Evolutionary conservation across 1,140 invertebrate genomes (phyloP).

Genomic region (Ctenoplectra terminalis): DNA sequence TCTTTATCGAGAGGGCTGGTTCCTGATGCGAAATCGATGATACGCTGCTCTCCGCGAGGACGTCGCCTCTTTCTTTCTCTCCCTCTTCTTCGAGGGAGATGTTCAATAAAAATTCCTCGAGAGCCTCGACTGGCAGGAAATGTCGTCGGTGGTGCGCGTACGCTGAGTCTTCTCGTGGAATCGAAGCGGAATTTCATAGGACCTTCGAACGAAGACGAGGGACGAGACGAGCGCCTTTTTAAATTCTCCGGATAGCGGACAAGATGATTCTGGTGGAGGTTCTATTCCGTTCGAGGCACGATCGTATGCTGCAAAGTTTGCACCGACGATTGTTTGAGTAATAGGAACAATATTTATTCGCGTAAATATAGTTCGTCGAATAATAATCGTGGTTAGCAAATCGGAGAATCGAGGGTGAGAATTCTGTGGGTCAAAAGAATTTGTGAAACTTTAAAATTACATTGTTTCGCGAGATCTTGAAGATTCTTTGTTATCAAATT

Average conservation of each 20-base stretch:
- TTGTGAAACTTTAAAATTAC: too few relatives aligned
- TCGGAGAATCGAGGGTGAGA: neutral
- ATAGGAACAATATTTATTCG: neutral
- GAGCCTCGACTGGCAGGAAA: conserved; percentile 29
- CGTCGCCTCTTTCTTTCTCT: neutral
- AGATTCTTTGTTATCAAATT: neutral
- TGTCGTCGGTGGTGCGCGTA: neutral
- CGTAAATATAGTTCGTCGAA: neutral
- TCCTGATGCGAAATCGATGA: conserved; percentile 57
- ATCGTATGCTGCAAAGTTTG: neutral
- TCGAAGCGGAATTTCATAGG: conserved; percentile 17
- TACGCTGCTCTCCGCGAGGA: neutral
- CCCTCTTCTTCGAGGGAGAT: neutral
- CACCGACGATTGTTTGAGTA: too few relatives aligned
- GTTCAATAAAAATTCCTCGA: conserved; percentile 49
- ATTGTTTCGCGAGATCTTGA: too few relatives aligned
- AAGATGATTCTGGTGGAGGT: neutral
- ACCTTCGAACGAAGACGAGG: neutral
- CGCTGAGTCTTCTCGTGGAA: neutral
- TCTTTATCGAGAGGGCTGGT: conserved; percentile 27
- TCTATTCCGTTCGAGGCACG: neutral
- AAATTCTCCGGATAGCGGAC: conserved; percentile 14
- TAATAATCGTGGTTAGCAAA: neutral
- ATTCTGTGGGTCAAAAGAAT: too few relatives aligned
- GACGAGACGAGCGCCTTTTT: conserved; percentile 8